Percentiles rank a stretch among this genome's conserved stretches.
Evolutionary conservation across 2,113 vertebrate species (phyloP).

Genomic region (Microcebus lehilahytsara): DNA sequence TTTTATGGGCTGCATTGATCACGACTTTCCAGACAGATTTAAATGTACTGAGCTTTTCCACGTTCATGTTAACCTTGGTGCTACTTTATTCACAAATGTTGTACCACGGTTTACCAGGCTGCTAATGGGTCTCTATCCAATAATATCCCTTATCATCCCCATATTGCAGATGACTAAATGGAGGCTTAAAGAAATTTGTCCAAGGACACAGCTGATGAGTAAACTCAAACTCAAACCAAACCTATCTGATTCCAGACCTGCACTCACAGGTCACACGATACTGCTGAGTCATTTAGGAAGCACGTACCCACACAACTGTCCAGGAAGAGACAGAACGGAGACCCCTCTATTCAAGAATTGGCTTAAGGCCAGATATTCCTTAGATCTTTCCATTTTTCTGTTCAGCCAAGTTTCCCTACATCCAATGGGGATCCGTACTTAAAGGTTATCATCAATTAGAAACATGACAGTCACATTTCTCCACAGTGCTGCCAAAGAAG

Average conservation of each 20-base stretch:
- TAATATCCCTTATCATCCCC: too few species aligned
- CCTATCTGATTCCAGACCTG: not conserved
- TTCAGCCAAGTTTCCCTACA: not conserved
- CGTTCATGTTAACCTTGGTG: not conserved
- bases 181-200: not conserved
- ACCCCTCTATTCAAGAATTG: not conserved
- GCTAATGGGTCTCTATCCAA: not conserved
- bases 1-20: not conserved
- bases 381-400: not conserved
- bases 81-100: not conserved
- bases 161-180: not conserved
- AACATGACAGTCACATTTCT: not conserved
- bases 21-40: not conserved
- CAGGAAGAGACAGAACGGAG: not conserved
- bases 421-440: not conserved
- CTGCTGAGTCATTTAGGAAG: not conserved
- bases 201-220: not conserved
- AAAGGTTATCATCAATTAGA: not conserved
- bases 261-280: fast-evolving
- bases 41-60: not conserved
- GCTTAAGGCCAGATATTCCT: not conserved
- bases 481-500: not conserved
- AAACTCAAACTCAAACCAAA: not conserved
- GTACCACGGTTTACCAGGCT: not conserved
- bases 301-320: not conserved